A percentile compares a stretch with the other conserved stretches of the same genome.
These are phyloP conservation scores for Saccostrea echinata DNA, from an alignment of 1,140 invertebrate species.

Conservation along the genomic window DNA sequence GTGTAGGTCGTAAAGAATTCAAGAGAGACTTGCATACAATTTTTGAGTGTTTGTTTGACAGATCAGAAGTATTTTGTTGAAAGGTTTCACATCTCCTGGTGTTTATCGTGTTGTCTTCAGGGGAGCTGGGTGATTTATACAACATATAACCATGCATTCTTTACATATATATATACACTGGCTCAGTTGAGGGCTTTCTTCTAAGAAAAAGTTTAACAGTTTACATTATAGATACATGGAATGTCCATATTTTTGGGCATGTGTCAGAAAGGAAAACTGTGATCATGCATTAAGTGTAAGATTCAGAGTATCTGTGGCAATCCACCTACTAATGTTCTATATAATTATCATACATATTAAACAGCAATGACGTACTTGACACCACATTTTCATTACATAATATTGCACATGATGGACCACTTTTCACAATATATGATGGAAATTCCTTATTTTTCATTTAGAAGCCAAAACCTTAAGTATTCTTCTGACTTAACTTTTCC, in stretches of 20 bases:
- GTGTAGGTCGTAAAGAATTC: not conserved
- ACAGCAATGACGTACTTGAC: too few species aligned
- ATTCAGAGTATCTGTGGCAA: not conserved
- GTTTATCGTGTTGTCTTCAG: constrained; percentile 1
- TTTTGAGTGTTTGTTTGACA: constrained; percentile 24
- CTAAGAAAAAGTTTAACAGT: constrained; percentile 21
- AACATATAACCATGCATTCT: constrained; percentile 2
- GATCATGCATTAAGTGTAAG: not conserved
- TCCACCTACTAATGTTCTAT: not conserved
- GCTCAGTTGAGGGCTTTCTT: not conserved
- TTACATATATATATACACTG: not conserved
- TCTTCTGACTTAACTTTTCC: not conserved
- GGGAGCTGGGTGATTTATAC: not conserved
- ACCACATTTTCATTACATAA: not conserved
- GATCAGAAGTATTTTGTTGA: constrained; percentile 23
- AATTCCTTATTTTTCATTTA: not conserved
- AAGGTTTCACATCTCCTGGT: constrained; percentile 10
- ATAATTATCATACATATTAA: not conserved
- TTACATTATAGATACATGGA: constrained; percentile 23
- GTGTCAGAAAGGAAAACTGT: not conserved
- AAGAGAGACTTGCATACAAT: not conserved
- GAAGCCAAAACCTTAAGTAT: not conserved
- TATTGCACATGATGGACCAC: not conserved
- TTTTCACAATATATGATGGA: not conserved
- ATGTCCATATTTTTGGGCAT: constrained; percentile 34